phyloP scores from a whole-genome alignment of 2,797 vertebrate species.

The Phalanger gymnotis region DNA sequence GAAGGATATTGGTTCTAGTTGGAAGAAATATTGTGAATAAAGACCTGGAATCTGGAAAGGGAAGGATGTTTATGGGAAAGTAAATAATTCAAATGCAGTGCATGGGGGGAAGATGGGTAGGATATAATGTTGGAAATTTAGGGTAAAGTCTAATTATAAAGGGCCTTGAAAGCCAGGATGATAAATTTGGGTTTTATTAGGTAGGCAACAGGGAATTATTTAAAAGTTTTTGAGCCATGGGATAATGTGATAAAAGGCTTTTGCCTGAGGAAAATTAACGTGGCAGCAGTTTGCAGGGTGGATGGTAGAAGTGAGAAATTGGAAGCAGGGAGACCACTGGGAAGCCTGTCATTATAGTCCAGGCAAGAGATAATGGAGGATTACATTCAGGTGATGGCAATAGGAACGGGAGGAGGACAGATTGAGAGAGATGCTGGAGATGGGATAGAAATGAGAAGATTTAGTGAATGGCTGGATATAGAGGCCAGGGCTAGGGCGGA shows the following conservation, averaged over 20 bases:
- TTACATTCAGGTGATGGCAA: background rate
- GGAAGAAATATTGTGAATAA: background rate
- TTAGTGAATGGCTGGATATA: background rate
- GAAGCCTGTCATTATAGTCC: background rate
- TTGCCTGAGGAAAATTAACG: background rate
- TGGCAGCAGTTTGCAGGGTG: background rate
- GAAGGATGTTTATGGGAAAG: background rate
- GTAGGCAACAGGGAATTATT: background rate
- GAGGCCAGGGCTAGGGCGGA: background rate
- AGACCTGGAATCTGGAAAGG: background rate
- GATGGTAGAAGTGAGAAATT: background rate
- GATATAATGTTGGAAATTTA: background rate
- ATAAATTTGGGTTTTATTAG: background rate
- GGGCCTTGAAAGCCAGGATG: background rate
- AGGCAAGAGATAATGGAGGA: background rate
- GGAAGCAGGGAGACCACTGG: background rate
- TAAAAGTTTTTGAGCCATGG: background rate
- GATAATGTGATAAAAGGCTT: background rate
- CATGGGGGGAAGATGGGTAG: background rate
- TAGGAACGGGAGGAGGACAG: background rate
- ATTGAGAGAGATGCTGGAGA: background rate
- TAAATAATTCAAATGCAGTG: background rate
- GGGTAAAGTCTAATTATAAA: background rate
- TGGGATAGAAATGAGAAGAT: background rate
- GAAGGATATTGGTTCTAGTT: background rate